Base-by-base conservation (phyloP, 1,140 invertebrate genomes). In the Mamestra configurata region DNA sequence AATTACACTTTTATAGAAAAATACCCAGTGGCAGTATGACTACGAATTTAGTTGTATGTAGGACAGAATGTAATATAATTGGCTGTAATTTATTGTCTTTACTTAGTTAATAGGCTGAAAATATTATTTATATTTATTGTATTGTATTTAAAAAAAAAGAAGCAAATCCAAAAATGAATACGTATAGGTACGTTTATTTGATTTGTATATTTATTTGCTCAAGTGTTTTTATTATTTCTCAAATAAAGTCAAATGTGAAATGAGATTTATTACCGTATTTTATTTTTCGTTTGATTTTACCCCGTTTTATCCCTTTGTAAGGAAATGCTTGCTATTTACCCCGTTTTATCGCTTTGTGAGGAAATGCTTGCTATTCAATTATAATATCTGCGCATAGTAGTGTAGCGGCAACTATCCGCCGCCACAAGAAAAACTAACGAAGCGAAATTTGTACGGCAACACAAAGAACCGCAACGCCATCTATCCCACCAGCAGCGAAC, bases 161-260 rank as follows among this genome's bases (percentile, higher is more conserved):
- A 27, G 27, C 6, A 13, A 61, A 6, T 35, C 6, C 59, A 37
- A 61, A 71, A 71, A 71, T 35, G 31, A 24, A 20, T 27, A 53
- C 24, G 1, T n/a, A 31, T 5, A 31, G 7, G 18, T 31, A 43
- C 4, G 27, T 51, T 37, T 49, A 15, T 46, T 51, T 71, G 24
- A 18, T 57, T 73, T 72, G 31, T 53, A 57, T 53, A 71, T 68
- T 79, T 59, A 61, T 79, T 82, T 82, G 81, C 81, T 79, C 81
- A 79, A 82, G 78, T 82, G 68, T 76, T 76, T 71, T 71, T 40
- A 79, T 77, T 82, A 75, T 79, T 78, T 59, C 15, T 53, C 18
- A 22, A 80, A 81, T 78, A 71, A 77, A 77, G 57, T 53, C 27
- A 43, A 15, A 27, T n/a, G 53, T 72, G 49, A 61, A 68, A 37